A percentile compares a stretch with the other conserved stretches of the same genome.
phyloP scores from a whole-genome alignment of 64 coral and sea anemone species.

The Dendrophyllia cribrosa region DNA sequence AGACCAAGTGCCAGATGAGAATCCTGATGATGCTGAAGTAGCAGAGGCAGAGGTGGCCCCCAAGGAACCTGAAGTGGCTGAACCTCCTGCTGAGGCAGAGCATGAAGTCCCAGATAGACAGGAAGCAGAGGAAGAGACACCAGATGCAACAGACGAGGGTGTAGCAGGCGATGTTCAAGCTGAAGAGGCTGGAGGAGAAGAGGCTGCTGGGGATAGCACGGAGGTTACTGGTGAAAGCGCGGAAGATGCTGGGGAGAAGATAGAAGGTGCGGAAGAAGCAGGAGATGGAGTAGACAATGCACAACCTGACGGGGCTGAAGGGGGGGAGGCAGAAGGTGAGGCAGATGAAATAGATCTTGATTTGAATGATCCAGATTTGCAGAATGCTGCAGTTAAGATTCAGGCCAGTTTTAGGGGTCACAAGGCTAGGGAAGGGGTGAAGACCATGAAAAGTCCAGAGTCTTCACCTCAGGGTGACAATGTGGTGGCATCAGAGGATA shows the following conservation, averaged over 20 bases:
- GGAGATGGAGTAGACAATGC: not conserved
- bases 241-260: not conserved
- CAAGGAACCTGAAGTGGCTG: not conserved
- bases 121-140: not conserved
- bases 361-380: constrained; percentile 84
- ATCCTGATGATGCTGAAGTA: not conserved
- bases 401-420: constrained; percentile 95
- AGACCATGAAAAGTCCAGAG: constrained; percentile 64
- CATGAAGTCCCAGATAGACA: not conserved
- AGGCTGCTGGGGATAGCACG: not conserved
- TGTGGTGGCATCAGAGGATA: constrained; percentile 13
- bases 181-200: not conserved
- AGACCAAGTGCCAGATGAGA: not conserved
- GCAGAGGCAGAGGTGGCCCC: constrained; percentile 7
- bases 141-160: not conserved
- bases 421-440: constrained; percentile 84
- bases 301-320: constrained; percentile 15
- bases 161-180: not conserved
- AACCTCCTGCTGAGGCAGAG: constrained; percentile 12
- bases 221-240: not conserved
- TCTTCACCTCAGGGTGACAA: constrained; percentile 9
- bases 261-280: constrained; percentile 22
- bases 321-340: constrained; percentile 11
- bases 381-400: constrained; percentile 91
- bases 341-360: constrained; percentile 50